Conservation (phyloP, 2,797 vertebrate genomes). For the Molossus alvarezi region DNA sequence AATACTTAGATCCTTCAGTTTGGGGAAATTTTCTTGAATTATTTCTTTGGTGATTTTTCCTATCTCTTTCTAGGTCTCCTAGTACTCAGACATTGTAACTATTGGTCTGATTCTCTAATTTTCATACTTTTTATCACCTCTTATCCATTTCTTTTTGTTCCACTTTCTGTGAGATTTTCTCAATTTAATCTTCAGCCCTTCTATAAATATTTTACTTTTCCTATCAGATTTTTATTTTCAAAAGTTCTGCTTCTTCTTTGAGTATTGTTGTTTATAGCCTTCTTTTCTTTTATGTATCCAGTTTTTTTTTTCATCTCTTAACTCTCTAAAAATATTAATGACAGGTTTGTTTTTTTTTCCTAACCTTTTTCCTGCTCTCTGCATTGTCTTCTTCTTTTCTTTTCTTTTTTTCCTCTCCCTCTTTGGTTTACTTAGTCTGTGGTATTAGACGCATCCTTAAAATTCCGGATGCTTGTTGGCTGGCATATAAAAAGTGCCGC, state of each 20-base stretch:
- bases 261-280: neutral
- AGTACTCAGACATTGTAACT: neutral
- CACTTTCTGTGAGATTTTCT: constrained; percentile 24
- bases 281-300: neutral
- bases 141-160: neutral
- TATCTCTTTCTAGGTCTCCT: neutral
- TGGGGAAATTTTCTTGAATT: neutral
- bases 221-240: constrained; percentile 46
- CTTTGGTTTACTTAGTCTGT: neutral
- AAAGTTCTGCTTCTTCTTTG: constrained; percentile 27
- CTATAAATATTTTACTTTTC: constrained; percentile 49
- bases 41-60: constrained; percentile 22
- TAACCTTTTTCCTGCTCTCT: neutral
- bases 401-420: neutral
- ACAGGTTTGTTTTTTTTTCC: neutral
- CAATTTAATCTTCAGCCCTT: constrained; percentile 9
- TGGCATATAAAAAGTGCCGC: neutral
- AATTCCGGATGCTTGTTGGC: neutral
- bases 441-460: neutral
- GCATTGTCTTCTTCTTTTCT: neutral
- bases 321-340: constrained; percentile 40
- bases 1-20: neutral
- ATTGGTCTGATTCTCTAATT: constrained; percentile 4
- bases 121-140: neutral
- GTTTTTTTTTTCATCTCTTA: neutral